A percentile compares a stretch with the other conserved stretches of the same genome.
Evolutionary conservation across 2,113 vertebrate genomes (phyloP).

Genomic region (Candoia aspera): DNA sequence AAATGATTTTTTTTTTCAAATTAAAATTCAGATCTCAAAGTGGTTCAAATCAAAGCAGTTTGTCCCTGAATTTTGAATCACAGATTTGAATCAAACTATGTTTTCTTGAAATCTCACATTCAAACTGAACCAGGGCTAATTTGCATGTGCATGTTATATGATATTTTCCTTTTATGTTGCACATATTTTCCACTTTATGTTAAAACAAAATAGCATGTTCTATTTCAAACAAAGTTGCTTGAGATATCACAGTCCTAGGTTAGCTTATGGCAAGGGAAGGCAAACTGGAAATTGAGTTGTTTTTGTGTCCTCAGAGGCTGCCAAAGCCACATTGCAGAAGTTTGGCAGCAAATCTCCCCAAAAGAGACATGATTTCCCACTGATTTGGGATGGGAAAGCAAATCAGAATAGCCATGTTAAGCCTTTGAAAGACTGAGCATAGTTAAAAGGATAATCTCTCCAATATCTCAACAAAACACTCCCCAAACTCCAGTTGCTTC

Average conservation of each 20-base stretch:
- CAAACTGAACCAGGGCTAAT: neutral
- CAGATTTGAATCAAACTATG: neutral
- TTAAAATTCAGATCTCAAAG: neutral
- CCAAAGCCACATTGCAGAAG: neutral
- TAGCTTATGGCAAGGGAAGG: neutral
- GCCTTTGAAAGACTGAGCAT: neutral
- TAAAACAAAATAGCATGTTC: neutral
- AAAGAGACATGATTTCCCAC: neutral
- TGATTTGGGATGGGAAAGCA: neutral
- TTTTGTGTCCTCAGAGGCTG: neutral
- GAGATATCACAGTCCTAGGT: neutral
- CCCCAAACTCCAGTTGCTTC: neutral
- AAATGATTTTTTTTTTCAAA: neutral
- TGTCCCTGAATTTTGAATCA: neutral
- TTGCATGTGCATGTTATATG: neutral
- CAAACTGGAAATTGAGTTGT: neutral
- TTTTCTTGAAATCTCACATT: neutral
- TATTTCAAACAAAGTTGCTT: neutral
- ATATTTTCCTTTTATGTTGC: neutral
- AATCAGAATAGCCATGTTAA: neutral
- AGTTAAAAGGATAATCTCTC: neutral
- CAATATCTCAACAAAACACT: neutral
- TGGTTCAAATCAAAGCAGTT: neutral
- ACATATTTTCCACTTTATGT: neutral
- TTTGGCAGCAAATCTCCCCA: neutral